phyloP scores from a whole-genome alignment of 2,797 vertebrate species.

The Gymnopithys bicolor region DNA sequence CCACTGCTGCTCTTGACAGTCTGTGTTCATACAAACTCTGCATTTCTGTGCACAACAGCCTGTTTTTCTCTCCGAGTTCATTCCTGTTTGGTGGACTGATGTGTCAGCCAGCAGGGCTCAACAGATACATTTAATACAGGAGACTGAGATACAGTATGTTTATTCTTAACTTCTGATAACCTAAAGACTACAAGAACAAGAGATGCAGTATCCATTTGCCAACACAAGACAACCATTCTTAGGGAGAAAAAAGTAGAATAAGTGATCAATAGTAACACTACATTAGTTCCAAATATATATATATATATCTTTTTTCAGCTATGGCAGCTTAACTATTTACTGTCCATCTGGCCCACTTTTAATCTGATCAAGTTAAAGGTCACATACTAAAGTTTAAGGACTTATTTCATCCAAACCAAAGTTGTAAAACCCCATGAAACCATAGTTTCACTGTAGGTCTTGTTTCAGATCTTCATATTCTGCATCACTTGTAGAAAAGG shows the following conservation, averaged over 20 bases:
- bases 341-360: conserved; percentile 38
- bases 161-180: conserved; percentile 76
- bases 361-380: conserved; percentile 60
- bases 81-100: conserved; percentile 53
- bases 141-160: conserved; percentile 77
- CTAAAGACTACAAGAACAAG: conserved; percentile 76
- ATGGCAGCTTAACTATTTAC: not conserved
- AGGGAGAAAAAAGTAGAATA: conserved; percentile 42
- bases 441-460: conserved; percentile 45
- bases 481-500: conserved; percentile 74
- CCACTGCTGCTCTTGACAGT: conserved; percentile 38
- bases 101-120: conserved; percentile 71
- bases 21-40: conserved; percentile 62
- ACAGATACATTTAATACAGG: conserved; percentile 75
- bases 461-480: conserved; percentile 53
- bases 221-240: conserved; percentile 64
- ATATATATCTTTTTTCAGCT: not conserved
- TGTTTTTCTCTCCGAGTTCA: conserved; percentile 47
- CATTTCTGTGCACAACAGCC: conserved; percentile 65
- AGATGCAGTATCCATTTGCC: conserved; percentile 83
- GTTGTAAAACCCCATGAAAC: conserved; percentile 37
- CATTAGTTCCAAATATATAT: not conserved
- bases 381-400: conserved; percentile 43
- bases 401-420: conserved; percentile 58
- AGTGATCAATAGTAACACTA: conserved; percentile 47